A percentile compares a stretch with the other conserved stretches of the same genome.
These are phyloP conservation scores for Glyphotaelius pellucidus DNA, from an alignment of 2,888 invertebrate genomes.

Conservation along the genomic window DNA sequence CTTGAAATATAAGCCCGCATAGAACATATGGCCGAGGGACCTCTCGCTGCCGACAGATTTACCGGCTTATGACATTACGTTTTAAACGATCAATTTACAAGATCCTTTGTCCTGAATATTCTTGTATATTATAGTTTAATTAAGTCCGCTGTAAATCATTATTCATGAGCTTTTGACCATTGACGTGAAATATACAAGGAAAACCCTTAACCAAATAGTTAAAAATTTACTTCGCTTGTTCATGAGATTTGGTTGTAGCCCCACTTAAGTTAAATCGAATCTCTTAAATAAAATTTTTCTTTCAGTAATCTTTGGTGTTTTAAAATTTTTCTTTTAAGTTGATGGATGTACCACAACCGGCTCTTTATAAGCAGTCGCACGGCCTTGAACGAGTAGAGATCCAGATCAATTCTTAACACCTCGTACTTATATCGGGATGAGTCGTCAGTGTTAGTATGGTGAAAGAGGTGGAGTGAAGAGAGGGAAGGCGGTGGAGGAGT, in stretches of 20 bases:
- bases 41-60: not conserved
- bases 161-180: not conserved
- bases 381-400: no score
- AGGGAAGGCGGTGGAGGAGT: no score
- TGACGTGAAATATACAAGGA: not conserved
- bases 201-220: not conserved
- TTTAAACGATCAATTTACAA: slow-evolving; percentile 15
- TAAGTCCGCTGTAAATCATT: not conserved
- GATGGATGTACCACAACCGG: no score
- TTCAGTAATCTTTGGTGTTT: no score
- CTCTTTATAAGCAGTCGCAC: no score
- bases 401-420: no score
- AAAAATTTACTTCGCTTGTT: not conserved
- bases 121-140: slow-evolving; percentile 13
- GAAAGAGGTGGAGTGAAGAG: no score
- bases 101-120: slow-evolving; percentile 40
- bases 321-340: no score
- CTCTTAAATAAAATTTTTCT: no score
- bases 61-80: slow-evolving; percentile 30
- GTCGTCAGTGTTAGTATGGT: no score
- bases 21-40: not conserved
- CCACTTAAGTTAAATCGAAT: no score
- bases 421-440: no score
- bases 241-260: not conserved
- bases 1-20: not conserved